Percentiles rank a stretch among this genome's conserved stretches.
phyloP scores from a whole-genome alignment of 2,113 vertebrate genomes.

The Chaenogobius annularis region DNA sequence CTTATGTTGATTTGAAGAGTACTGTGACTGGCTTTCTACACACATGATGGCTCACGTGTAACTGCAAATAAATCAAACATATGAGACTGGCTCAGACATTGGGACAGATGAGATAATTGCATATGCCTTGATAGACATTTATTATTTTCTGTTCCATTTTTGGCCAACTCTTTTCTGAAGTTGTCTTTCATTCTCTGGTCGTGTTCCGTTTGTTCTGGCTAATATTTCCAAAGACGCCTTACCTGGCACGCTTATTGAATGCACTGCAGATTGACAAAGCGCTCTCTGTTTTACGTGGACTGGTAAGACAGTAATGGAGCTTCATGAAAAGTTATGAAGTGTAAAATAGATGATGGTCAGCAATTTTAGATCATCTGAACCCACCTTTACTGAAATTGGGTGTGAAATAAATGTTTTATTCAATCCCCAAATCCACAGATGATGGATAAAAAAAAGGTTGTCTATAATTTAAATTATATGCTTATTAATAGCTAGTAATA shows the following conservation, averaged over 20 bases:
- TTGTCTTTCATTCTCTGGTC: too few species aligned
- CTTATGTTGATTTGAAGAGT: not conserved
- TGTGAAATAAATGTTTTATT: not conserved
- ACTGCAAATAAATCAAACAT: slow-evolving; percentile 25
- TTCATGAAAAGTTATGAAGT: not conserved
- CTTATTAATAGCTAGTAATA: too few species aligned
- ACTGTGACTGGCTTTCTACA: not conserved
- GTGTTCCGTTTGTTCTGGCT: too few species aligned
- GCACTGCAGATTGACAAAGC: not conserved
- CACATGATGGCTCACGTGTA: not conserved
- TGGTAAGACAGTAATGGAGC: not conserved
- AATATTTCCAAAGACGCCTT: not conserved
- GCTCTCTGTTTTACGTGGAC: not conserved
- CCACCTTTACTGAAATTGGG: not conserved
- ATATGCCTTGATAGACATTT: too few species aligned
- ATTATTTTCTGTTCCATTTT: too few species aligned
- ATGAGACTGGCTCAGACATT: not conserved
- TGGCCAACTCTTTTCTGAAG: too few species aligned
- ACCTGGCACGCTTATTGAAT: not conserved
- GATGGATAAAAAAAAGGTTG: not conserved
- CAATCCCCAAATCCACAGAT: not conserved
- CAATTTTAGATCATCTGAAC: not conserved
- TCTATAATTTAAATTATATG: too few species aligned
- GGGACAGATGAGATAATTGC: too few species aligned
- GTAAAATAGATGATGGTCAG: not conserved